Evolutionary conservation across 2,797 vertebrate genomes (phyloP).

Genomic region (Holocentrus rufus): DNA sequence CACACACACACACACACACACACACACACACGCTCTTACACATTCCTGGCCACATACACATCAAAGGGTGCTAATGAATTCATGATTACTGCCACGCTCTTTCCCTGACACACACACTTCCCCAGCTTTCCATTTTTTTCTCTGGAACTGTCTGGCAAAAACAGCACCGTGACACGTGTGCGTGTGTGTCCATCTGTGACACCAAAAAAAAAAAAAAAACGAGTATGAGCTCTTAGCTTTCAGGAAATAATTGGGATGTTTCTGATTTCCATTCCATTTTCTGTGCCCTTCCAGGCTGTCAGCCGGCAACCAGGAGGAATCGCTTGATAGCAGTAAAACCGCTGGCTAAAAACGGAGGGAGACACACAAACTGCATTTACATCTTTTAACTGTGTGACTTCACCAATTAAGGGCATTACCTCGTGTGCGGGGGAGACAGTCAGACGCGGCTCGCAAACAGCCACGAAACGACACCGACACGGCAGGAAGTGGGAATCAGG

Average conservation of each 20-base stretch:
- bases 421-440: conserved; percentile 12
- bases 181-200: conserved; percentile 36
- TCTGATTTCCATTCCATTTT: conserved; percentile 50
- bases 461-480: not conserved
- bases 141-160: conserved; percentile 60
- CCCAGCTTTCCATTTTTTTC: conserved; percentile 20
- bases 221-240: conserved; percentile 21
- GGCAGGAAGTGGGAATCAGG: not conserved
- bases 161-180: conserved; percentile 30
- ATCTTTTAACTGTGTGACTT: conserved; percentile 36
- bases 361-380: conserved; percentile 41
- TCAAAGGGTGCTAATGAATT: conserved; percentile 75
- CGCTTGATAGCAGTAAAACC: conserved; percentile 32
- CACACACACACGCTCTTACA: conserved; percentile 32
- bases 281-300: conserved; percentile 46
- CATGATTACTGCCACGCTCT: conserved; percentile 65
- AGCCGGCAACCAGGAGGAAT: conserved; percentile 30
- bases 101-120: conserved; percentile 18
- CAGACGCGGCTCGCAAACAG: not conserved
- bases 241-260: conserved; percentile 63
- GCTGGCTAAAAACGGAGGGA: conserved; percentile 23
- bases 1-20: conserved; percentile 27
- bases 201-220: conserved; percentile 24
- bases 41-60: conserved; percentile 53
- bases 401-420: conserved; percentile 39